phyloP scores from a whole-genome alignment of 2,113 vertebrate species.

The Cinclus mexicanus region DNA sequence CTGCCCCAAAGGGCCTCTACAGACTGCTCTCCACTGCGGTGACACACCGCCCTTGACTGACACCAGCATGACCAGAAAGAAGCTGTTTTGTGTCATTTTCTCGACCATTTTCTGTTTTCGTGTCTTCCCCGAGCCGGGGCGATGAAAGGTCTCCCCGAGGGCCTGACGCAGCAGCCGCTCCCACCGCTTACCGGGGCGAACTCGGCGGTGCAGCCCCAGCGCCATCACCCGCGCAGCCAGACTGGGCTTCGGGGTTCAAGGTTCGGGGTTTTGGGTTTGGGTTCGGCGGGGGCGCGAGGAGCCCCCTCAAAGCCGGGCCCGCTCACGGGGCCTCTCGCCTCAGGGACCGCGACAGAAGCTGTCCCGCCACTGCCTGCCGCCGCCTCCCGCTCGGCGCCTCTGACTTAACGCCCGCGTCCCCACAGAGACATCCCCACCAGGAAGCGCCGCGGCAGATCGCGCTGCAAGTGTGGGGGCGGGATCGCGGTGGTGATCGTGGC shows the following conservation, averaged over 20 bases:
- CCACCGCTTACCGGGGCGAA: no score
- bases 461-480: neutral
- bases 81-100: neutral
- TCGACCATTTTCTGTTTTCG: neutral
- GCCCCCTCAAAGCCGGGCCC: neutral
- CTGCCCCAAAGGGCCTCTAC: neutral
- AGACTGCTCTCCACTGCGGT: neutral
- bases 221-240: no score
- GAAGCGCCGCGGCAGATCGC: neutral
- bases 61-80: neutral
- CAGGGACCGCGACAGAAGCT: no score
- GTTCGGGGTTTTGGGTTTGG: neutral
- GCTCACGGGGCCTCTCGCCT: neutral
- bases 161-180: neutral
- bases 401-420: no score
- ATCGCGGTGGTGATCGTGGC: neutral
- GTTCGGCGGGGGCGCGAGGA: neutral
- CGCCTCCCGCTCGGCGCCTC: neutral
- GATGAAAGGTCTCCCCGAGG: neutral
- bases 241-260: no score
- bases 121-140: neutral
- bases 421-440: no score
- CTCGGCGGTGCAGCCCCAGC: no score
- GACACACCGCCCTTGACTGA: neutral
- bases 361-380: neutral